These are phyloP conservation scores for Stictocephala bisonia DNA, from an alignment of 2,888 invertebrate genomes.

Conservation along the genomic window DNA sequence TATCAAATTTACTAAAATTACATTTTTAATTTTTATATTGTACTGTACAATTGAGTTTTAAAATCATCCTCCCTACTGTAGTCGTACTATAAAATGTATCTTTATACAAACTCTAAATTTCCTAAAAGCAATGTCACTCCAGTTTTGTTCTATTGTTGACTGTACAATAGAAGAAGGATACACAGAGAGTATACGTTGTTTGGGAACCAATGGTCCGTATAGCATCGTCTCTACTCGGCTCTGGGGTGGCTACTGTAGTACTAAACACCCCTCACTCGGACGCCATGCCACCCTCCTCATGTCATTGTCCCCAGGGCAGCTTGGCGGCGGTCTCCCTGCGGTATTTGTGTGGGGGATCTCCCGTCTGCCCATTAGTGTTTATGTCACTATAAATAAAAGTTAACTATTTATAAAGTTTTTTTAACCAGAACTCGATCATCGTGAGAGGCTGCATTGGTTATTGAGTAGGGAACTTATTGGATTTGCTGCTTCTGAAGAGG, in stretches of 20 bases:
- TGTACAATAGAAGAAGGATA: no score
- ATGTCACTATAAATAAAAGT: conserved; percentile 32
- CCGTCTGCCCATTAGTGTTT: conserved; percentile 19
- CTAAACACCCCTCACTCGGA: conserved; percentile 1
- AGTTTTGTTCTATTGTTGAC: no score
- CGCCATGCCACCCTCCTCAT: conserved; percentile 4
- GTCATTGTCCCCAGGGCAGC: background rate
- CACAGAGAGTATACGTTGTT: no score
- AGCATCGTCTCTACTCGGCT: conserved; percentile 18
- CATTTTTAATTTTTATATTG: no score
- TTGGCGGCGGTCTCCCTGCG: background rate
- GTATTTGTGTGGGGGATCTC: background rate
- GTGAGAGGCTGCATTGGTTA: conserved; percentile 18
- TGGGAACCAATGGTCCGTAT: conserved; percentile 18
- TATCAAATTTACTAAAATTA: no score
- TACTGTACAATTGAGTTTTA: no score
- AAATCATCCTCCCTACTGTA: no score
- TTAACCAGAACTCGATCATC: conserved; percentile 17
- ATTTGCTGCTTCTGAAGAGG: background rate
- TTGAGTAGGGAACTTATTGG: background rate
- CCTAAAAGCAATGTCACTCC: no score
- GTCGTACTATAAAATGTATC: no score
- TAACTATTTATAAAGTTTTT: conserved; percentile 34
- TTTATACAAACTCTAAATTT: no score
- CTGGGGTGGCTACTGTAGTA: background rate